phyloP scores from a whole-genome alignment of 2,797 vertebrate genomes.

The Microtus obscurus region DNA sequence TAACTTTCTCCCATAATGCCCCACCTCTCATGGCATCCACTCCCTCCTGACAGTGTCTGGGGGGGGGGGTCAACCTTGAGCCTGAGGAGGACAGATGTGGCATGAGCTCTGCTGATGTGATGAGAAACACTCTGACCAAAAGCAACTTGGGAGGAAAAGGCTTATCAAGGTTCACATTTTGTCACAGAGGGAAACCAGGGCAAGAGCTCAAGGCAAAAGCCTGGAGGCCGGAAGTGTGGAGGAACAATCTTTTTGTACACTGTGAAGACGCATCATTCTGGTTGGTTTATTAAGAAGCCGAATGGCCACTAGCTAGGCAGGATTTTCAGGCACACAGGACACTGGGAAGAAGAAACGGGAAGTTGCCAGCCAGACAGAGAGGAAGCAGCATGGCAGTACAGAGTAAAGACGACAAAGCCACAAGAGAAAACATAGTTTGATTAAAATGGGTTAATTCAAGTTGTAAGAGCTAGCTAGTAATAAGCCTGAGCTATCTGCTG shows the following conservation, averaged over 20 bases:
- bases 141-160: neutral
- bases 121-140: neutral
- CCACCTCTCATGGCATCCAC: neutral
- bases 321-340: neutral
- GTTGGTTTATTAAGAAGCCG: neutral
- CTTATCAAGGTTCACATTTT: neutral
- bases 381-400: neutral
- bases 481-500: neutral
- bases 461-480: neutral
- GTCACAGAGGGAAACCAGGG: neutral
- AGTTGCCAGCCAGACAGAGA: neutral
- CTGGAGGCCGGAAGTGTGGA: neutral
- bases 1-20: neutral
- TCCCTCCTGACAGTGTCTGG: neutral
- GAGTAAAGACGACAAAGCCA: neutral
- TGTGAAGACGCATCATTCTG: neutral
- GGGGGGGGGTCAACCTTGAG: neutral
- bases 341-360: neutral
- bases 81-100: too few relatives aligned
- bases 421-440: neutral
- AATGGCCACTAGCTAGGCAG: neutral
- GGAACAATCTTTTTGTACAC: neutral
- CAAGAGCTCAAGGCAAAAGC: neutral
- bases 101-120: neutral
- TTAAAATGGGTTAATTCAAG: neutral